Evolutionary conservation across 2,888 invertebrate genomes (phyloP).

Genomic region (Sphaerophoria rueppellii): DNA sequence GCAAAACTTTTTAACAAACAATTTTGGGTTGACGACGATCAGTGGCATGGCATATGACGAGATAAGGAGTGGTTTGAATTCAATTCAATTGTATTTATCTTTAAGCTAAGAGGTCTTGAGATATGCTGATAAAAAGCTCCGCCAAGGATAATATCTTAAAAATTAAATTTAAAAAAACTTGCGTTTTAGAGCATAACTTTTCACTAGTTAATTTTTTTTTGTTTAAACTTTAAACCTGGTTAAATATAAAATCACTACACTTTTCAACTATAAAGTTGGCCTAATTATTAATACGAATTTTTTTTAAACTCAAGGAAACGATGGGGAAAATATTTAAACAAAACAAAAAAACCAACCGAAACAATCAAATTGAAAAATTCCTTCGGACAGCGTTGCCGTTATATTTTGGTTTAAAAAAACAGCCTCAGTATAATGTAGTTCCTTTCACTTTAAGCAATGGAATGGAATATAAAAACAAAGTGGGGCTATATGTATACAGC

Average conservation of each 20-base stretch:
- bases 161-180: no score
- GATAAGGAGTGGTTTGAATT: no score
- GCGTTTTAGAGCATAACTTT: no score
- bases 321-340: neutral
- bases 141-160: no score
- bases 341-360: slow-evolving; percentile 3
- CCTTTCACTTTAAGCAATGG: slow-evolving; percentile 76
- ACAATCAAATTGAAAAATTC: slow-evolving; percentile 21
- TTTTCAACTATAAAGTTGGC: neutral
- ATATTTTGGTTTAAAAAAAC: slow-evolving; percentile 2
- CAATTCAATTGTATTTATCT: no score
- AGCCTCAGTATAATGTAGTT: slow-evolving; percentile 65
- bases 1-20: no score
- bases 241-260: slow-evolving; percentile 8
- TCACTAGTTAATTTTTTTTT: no score
- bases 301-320: slow-evolving; percentile 3
- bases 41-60: no score
- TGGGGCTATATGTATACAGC: slow-evolving; percentile 76
- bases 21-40: no score
- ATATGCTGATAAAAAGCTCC: no score
- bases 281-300: slow-evolving; percentile 1
- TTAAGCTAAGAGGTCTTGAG: no score
- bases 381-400: slow-evolving; percentile 43
- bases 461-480: slow-evolving; percentile 76
- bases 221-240: no score